A percentile compares a stretch with the other conserved stretches of the same genome.
phyloP scores from a whole-genome alignment of 2,113 vertebrate species.

The Catharus minimus region DNA sequence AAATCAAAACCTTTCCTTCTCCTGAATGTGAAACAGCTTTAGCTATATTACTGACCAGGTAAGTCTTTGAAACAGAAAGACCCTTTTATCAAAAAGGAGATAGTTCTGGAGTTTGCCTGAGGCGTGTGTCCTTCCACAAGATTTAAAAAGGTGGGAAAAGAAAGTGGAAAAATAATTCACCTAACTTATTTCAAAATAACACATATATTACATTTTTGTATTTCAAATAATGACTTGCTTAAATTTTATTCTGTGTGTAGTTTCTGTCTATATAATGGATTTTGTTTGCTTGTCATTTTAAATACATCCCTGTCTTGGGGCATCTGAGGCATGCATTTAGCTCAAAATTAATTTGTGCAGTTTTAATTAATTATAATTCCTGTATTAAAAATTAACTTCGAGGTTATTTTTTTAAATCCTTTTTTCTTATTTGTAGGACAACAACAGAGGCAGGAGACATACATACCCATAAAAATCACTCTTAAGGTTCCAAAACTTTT shows the following conservation, averaged over 20 bases:
- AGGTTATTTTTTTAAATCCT: not conserved
- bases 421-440: constrained; percentile 1
- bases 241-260: constrained; percentile 4
- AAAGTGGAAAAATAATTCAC: constrained; percentile 23
- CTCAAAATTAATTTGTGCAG: constrained; percentile 27
- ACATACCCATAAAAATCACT: not conserved
- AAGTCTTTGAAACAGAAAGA: constrained; percentile 37
- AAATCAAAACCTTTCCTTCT: constrained; percentile 42
- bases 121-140: constrained; percentile 8
- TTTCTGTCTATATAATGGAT: not conserved
- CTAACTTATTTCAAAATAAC: not conserved
- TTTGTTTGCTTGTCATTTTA: constrained; percentile 32
- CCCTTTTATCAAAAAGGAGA: constrained; percentile 31
- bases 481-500: not conserved
- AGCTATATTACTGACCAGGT: not conserved
- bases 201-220: constrained; percentile 6
- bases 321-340: not conserved
- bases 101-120: not conserved
- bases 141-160: constrained; percentile 23
- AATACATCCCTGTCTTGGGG: not conserved
- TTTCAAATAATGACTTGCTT: constrained; percentile 20
- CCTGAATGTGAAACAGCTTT: constrained; percentile 21
- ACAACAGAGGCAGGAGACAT: not conserved
- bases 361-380: constrained; percentile 33
- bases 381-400: constrained; percentile 5